phyloP scores from a whole-genome alignment of 1,140 invertebrate genomes.

The Globodera rostochiensis region DNA sequence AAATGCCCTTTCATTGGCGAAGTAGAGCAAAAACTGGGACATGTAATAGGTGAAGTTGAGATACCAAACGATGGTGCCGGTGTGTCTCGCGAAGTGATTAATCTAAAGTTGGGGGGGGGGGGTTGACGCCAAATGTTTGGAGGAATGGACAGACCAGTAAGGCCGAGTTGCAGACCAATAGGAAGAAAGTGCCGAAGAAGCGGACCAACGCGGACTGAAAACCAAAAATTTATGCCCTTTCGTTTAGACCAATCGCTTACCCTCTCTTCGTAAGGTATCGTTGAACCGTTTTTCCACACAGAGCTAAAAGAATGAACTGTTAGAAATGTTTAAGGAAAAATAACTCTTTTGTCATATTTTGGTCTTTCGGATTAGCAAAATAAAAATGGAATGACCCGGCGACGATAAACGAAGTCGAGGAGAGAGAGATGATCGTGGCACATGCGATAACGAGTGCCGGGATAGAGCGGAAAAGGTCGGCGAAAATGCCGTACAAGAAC shows the following conservation, averaged over 20 bases:
- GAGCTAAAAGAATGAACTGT: constrained; percentile 26
- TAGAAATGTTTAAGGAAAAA: too few relatives aligned
- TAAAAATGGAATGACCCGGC: neutral
- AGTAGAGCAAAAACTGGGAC: constrained; percentile 48
- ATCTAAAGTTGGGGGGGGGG: neutral
- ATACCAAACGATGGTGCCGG: constrained; percentile 39
- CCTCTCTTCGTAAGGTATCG: constrained; percentile 47
- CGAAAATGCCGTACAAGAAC: constrained; percentile 43
- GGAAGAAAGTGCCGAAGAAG: constrained; percentile 45
- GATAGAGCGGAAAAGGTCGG: constrained; percentile 45
- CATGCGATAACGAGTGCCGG: constrained; percentile 37
- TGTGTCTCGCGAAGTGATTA: constrained; percentile 49
- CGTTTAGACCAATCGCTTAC: constrained; percentile 24
- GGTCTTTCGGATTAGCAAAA: neutral
- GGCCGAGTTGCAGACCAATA: constrained; percentile 42
- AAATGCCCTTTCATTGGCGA: constrained; percentile 44
- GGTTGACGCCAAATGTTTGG: neutral
- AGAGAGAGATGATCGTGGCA: constrained; percentile 19
- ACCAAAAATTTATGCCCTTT: neutral
- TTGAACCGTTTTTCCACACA: constrained; percentile 52
- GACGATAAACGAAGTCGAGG: constrained; percentile 37
- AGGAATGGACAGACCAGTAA: constrained; percentile 23
- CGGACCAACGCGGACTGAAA: constrained; percentile 49
- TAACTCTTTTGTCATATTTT: too few relatives aligned
- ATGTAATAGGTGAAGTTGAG: constrained; percentile 46